Evolutionary conservation across 2,113 vertebrate species (phyloP).

Genomic region (Hassar affinis): DNA sequence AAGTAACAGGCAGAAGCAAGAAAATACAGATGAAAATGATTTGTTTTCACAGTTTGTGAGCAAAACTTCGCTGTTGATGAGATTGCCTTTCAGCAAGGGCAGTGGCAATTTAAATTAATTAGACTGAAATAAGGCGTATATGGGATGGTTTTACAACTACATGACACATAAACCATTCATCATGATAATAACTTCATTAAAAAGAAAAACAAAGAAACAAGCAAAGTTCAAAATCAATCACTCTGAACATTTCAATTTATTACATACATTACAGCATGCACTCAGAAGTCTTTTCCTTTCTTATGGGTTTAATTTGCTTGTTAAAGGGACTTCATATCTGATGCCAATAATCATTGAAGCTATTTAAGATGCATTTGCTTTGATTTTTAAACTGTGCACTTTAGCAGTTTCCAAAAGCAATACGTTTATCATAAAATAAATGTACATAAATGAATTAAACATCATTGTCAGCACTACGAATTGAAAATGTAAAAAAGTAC

Average conservation of each 20-base stretch:
- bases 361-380: conserved; percentile 93
- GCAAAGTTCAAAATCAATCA: conserved; percentile 56
- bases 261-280: conserved; percentile 83
- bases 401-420: conserved; percentile 86
- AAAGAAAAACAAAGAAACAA: conserved; percentile 47
- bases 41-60: conserved; percentile 40
- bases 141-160: conserved; percentile 74
- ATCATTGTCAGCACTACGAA: conserved; percentile 55
- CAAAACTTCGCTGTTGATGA: conserved; percentile 55
- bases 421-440: conserved; percentile 61
- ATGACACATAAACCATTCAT: conserved; percentile 81
- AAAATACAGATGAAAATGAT: conserved; percentile 37
- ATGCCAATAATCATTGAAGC: conserved; percentile 88
- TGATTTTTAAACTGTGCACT: conserved; percentile 80
- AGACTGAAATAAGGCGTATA: conserved; percentile 66
- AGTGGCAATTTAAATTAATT: conserved; percentile 69
- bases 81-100: conserved; percentile 87
- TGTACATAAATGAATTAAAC: conserved; percentile 66
- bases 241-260: conserved; percentile 63
- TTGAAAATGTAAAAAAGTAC: conserved; percentile 63
- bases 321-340: conserved; percentile 99
- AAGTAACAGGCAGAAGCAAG: conserved; percentile 4
- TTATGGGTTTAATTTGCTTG: conserved; percentile 77
- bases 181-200: conserved; percentile 80
- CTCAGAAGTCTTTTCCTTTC: conserved; percentile 78